Evolutionary conservation across 2,113 vertebrate genomes (phyloP), one percentile per base, ranked within the genome.

Genomic region (Thinocorus orbignyianus): DNA sequence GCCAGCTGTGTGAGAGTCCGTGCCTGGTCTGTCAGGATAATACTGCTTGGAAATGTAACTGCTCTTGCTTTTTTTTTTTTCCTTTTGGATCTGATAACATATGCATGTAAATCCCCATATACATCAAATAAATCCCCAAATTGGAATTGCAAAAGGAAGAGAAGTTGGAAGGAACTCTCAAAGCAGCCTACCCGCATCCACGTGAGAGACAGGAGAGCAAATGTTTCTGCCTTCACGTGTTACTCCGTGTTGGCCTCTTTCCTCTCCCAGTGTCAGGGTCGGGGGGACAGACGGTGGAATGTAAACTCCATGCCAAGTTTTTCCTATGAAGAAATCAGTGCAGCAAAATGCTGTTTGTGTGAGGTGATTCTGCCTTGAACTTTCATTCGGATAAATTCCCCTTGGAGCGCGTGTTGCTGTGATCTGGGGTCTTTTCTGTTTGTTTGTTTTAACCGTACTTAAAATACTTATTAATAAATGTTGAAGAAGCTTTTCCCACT

Each of bases 391-490:
- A 87, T 80, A 76, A 89, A 76, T 93, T 91, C 37, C 71, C 81
- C 78, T 62, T 62, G 58, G 66, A 94, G 91, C 1, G 0, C 55
- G 73, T 89, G 86, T 89, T 95, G 69, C 33, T 91, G 86, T 76
- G 65, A 57, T 69, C 77, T 62, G 66, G 62, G 51, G 28, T 77
- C 61, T 18, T 93, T 49, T 89, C 31, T 23, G 64, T 86, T 88
- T 65, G 30, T 90, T 86, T 81, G 8, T 64, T 87, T 86, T 72
- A 81, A 80, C 58, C 30, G 6, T 55, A 46, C 42, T 70, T 91
- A 85, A 86, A 96, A 70, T 77, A 64, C 46, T 58, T 89, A 69
- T 20, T 91, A 93, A 72, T 94, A 78, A 61, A 72, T 77, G 54
- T 70, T 9, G 1, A 69, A 89, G 82, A 86, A 84, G 73, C 35